A percentile compares a stretch with the other conserved stretches of the same genome.
These are phyloP conservation scores for Littorina saxatilis DNA, from an alignment of 1,140 invertebrate genomes.

Conservation along the genomic window DNA sequence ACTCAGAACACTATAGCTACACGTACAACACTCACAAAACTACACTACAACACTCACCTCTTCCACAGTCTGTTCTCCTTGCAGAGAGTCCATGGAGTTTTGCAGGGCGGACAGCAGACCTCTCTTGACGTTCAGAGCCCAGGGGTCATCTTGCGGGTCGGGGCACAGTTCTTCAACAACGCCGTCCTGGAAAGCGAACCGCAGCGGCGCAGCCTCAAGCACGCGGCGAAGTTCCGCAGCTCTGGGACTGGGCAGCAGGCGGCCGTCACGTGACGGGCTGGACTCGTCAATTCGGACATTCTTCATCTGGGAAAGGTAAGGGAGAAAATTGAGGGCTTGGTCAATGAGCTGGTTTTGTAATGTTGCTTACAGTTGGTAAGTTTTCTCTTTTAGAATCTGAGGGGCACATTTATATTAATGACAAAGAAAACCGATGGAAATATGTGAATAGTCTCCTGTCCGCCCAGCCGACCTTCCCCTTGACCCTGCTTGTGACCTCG, in stretches of 20 bases:
- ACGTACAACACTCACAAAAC: too few relatives aligned
- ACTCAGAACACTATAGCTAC: too few relatives aligned
- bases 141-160: conserved; percentile 81
- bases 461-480: too few relatives aligned
- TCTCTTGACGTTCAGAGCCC: conserved; percentile 91
- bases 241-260: conserved; percentile 18
- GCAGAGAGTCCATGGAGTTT: conserved; percentile 88
- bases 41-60: too few relatives aligned
- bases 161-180: conserved; percentile 75
- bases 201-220: conserved; percentile 77
- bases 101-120: conserved; percentile 91
- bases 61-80: conserved; percentile 81
- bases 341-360: neutral
- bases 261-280: conserved; percentile 29
- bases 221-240: conserved; percentile 36
- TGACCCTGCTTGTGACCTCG: too few relatives aligned
- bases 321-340: neutral
- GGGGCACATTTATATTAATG: too few relatives aligned
- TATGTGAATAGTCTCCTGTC: too few relatives aligned
- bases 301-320: conserved; percentile 19
- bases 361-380: neutral
- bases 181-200: conserved; percentile 77
- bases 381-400: too few relatives aligned
- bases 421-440: too few relatives aligned
- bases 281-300: conserved; percentile 50